Base-by-base conservation (phyloP, 2,797 vertebrate genomes). In the Channa striata region DNA sequence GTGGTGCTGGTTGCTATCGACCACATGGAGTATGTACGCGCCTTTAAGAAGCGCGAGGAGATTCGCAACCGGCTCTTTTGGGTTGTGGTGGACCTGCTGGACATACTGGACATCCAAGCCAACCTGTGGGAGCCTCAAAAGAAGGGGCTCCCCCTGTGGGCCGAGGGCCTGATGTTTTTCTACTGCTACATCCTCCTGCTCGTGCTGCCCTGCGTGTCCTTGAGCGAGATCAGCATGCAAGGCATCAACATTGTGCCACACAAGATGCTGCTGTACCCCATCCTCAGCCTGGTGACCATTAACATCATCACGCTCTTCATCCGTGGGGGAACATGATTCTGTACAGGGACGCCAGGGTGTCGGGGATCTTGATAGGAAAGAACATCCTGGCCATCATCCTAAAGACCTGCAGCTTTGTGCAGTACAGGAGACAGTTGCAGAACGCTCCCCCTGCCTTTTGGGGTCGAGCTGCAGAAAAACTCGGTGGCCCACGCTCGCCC, bases 81-180 rank as follows among this genome's bases (percentile, higher is more conserved):
- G 96, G 96, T 97, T 66, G 95, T 96, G 67, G 93, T 96, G 78
- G 96, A 97, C 88, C 87, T 97, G 85, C 86, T 97, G 79, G 96
- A 97, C 0, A 89, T 97, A 48, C 80, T 97, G 90, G 96, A 96
- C 85, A 94, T 97, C 80, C 96, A 97, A 81, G 96, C 96, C 53
- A 95, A 95, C 86, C 90, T 97, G 44, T 95, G 94, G 95, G 93
- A 96, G 77, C 95, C 95, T 20, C 96, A 96, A 62, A 95, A 95
- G 90, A 95, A 95, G 72, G 95, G 94, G 11, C 84, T 95, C 17
- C 95, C 93, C 0, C 74, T 95, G 40, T 95, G 95, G 95, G 94
- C 94, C 0, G 94, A 96, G 70, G 94, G 94, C 11, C 84, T 95
- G 65, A 95, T 95, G 94, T 96, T 95, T 85, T 96, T 95, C 90